Conservation (phyloP, 2,113 vertebrate species). For the Hypanus sabinus region DNA sequence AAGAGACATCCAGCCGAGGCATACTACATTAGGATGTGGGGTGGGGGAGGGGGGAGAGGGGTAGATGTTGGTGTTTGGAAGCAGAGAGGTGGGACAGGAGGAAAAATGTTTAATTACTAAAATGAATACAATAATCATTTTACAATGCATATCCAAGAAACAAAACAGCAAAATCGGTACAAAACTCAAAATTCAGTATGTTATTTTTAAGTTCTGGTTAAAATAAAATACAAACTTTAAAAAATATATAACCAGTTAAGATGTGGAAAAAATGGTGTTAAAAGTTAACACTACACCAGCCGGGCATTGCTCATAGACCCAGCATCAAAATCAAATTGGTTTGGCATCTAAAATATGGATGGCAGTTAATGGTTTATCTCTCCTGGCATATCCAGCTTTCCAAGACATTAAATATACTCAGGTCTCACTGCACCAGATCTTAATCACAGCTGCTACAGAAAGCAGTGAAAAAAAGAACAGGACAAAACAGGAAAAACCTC, state of each 20-base stretch:
- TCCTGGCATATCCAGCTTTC: background rate
- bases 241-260: background rate
- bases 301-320: background rate
- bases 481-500: background rate
- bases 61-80: too few species aligned
- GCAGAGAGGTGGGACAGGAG: too few species aligned
- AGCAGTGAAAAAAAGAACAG: background rate
- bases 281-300: background rate
- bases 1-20: slow-evolving; percentile 57
- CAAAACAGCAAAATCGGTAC: background rate
- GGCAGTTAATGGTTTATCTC: background rate
- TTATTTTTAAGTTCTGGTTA: background rate
- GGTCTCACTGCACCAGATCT: background rate
- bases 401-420: background rate
- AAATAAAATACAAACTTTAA: background rate
- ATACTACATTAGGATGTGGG: slow-evolving; percentile 46
- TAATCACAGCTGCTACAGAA: background rate
- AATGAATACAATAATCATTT: slow-evolving; percentile 7
- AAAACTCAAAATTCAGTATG: background rate
- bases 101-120: background rate
- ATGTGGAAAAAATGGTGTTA: background rate
- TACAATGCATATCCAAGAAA: background rate
- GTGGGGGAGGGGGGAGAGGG: background rate
- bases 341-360: background rate
- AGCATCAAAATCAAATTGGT: background rate